Evolutionary conservation across 35 echinoderm and acorn worm genomes (phyloP).

Genomic region (Heliocidaris tuberculata): DNA sequence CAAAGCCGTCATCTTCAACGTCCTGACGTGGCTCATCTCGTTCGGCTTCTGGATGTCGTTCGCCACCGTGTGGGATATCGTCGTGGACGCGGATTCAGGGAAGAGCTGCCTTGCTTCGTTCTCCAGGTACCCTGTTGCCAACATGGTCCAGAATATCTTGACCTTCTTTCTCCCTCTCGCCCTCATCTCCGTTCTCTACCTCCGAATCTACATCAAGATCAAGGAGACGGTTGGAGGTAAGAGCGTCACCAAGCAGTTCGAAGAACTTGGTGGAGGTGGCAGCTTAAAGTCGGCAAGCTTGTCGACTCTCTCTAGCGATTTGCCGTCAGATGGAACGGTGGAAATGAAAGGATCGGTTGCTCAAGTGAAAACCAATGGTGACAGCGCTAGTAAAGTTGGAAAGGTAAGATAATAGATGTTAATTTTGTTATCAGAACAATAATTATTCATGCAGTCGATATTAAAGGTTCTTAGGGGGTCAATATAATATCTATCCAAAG

Average conservation of each 20-base stretch:
- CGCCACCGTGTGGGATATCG: constrained; percentile 11
- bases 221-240: neutral
- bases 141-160: neutral
- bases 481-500: too few relatives aligned
- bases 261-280: neutral
- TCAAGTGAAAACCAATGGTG: neutral
- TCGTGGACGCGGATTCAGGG: neutral
- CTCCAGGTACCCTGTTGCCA: neutral
- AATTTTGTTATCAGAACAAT: too few relatives aligned
- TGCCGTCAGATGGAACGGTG: neutral
- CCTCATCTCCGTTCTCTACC: neutral
- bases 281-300: neutral
- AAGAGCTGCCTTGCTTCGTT: neutral
- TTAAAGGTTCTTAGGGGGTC: too few relatives aligned
- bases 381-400: neutral
- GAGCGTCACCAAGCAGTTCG: constrained; percentile 8
- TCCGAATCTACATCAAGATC: constrained; percentile 41
- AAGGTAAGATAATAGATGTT: neutral
- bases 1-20: neutral
- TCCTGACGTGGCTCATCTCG: constrained; percentile 11
- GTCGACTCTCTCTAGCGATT: neutral
- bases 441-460: too few relatives aligned
- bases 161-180: constrained; percentile 15
- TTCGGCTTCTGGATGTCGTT: neutral
- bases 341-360: neutral